Conservation (phyloP, 53 echinoderm and acorn worm species). For the Temnopleurus reevesii region DNA sequence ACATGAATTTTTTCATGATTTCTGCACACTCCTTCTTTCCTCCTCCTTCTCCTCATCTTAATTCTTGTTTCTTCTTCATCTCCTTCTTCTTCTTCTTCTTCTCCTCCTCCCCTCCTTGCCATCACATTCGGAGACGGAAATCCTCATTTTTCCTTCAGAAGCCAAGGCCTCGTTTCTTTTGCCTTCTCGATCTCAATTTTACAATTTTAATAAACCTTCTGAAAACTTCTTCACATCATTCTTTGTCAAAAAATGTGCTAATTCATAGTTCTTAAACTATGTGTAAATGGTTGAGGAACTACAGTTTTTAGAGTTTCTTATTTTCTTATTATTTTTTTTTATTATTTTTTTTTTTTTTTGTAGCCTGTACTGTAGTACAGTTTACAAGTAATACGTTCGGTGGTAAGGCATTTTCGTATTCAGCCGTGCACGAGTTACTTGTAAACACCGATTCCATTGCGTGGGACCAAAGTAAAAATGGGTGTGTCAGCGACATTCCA, state of each 20-base stretch:
- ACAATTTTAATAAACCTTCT: too few species aligned
- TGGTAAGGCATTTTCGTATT: too few species aligned
- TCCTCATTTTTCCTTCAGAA: too few species aligned
- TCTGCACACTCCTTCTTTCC: too few species aligned
- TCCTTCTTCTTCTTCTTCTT: not conserved
- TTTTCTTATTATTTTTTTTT: not conserved
- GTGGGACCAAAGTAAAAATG: not conserved
- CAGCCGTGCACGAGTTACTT: not conserved
- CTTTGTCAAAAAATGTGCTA: not conserved
- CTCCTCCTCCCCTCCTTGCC: too few species aligned
- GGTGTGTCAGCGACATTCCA: slow-evolving; percentile 32
- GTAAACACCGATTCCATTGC: not conserved
- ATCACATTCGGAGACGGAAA: too few species aligned
- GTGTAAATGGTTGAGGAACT: not conserved
- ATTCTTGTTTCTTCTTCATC: not conserved
- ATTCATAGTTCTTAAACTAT: not conserved
- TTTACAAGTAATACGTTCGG: too few species aligned
- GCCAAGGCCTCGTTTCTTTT: too few species aligned
- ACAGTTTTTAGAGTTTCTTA: not conserved
- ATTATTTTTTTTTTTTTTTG: too few species aligned
- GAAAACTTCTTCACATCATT: not conserved
- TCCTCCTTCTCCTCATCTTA: not conserved
- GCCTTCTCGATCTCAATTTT: too few species aligned
- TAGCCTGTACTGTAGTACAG: too few species aligned
- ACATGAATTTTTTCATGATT: too few species aligned